phyloP scores from a whole-genome alignment of 2,888 invertebrate genomes.

The Meiosimyza decipiens region DNA sequence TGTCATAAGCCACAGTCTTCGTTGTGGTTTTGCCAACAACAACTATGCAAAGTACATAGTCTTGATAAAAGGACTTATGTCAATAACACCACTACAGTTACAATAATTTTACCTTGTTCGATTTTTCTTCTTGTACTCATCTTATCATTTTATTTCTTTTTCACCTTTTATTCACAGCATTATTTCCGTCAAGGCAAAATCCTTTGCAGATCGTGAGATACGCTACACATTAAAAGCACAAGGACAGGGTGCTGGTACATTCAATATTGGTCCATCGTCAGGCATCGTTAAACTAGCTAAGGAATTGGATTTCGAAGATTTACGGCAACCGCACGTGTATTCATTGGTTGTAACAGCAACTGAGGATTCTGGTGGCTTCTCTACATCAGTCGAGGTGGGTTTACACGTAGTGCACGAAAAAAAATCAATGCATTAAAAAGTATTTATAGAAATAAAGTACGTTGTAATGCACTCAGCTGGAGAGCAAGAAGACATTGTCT shows the following conservation, averaged over 20 bases:
- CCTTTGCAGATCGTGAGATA: constrained; percentile 96
- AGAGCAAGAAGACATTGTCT: no score
- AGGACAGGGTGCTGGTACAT: constrained; percentile 93
- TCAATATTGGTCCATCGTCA: constrained; percentile 93
- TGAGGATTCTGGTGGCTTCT: constrained; percentile 97
- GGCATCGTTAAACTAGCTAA: constrained; percentile 96
- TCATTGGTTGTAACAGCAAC: constrained; percentile 93
- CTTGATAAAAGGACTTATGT: neutral
- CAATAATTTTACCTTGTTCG: constrained; percentile 3
- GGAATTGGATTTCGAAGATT: constrained; percentile 96
- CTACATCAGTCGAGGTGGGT: constrained; percentile 89
- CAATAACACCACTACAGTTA: neutral
- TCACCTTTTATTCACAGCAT: constrained; percentile 73
- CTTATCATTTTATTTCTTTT: constrained; percentile 26
- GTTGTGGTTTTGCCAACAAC: no score
- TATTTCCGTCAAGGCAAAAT: constrained; percentile 96
- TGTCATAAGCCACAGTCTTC: neutral
- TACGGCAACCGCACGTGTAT: constrained; percentile 93
- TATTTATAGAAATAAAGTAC: neutral
- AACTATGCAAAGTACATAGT: no score
- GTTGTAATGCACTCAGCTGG: no score
- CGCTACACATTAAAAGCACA: constrained; percentile 95
- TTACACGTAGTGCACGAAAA: neutral
- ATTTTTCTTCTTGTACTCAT: constrained; percentile 19
- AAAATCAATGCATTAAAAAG: constrained; percentile 4